These are phyloP conservation scores for Andrena fulva DNA, from an alignment of 2,888 invertebrate species.

Conservation along the genomic window DNA sequence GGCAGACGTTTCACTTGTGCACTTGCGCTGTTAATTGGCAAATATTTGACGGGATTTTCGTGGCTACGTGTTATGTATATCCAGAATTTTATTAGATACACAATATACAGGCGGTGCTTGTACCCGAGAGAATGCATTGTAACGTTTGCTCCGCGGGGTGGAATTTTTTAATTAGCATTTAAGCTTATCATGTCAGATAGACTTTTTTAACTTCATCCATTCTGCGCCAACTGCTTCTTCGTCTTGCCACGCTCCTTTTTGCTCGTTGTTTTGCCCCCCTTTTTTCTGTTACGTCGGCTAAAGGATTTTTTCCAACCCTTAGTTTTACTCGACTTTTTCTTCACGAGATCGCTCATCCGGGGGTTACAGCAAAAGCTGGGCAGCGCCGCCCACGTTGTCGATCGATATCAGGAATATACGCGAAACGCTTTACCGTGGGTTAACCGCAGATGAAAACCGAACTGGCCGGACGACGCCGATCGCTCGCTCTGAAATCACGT, in stretches of 20 bases:
- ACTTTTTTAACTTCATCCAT: background rate
- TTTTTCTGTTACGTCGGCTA: background rate
- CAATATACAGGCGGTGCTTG: too few relatives aligned
- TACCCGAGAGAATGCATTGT: too few relatives aligned
- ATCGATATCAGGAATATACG: slow-evolving; percentile 68
- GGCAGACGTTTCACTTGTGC: too few relatives aligned
- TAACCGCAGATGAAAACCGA: slow-evolving; percentile 71
- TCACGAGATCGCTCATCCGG: slow-evolving; percentile 35
- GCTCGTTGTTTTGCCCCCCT: background rate
- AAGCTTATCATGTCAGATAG: too few relatives aligned
- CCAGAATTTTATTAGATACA: too few relatives aligned
- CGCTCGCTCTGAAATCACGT: slow-evolving; percentile 57
- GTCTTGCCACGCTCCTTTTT: slow-evolving; percentile 1
- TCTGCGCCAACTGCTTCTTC: background rate
- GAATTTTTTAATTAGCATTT: too few relatives aligned
- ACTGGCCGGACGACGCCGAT: slow-evolving; percentile 44
- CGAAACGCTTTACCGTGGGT: slow-evolving; percentile 71
- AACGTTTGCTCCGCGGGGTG: too few relatives aligned
- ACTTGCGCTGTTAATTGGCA: too few relatives aligned
- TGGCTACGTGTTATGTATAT: too few relatives aligned
- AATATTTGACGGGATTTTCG: too few relatives aligned
- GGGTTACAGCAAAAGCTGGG: slow-evolving; percentile 37
- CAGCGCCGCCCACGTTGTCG: slow-evolving; percentile 34
- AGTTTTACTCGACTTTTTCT: slow-evolving; percentile 20
- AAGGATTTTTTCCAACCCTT: background rate